Evolutionary conservation across 2,888 invertebrate species (phyloP).

Genomic region (Acleris emargana): DNA sequence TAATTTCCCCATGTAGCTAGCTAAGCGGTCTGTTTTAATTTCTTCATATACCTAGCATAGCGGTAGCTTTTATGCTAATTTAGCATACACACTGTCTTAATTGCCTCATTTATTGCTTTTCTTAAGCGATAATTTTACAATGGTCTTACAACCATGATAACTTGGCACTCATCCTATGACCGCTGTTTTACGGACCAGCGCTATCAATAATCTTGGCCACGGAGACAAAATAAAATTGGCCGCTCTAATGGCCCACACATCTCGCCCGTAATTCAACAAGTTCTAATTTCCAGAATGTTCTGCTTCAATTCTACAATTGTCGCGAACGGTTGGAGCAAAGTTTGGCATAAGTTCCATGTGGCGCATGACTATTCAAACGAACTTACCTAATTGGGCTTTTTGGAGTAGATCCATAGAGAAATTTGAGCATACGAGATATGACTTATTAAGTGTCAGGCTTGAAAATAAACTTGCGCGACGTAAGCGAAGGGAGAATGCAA

Average conservation of each 20-base stretch:
- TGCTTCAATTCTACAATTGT: slow-evolving; percentile 55
- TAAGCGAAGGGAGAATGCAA: slow-evolving; percentile 9
- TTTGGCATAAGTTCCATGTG: slow-evolving; percentile 52
- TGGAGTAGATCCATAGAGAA: slow-evolving; percentile 44
- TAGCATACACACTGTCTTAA: too few relatives aligned
- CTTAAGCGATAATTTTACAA: too few relatives aligned
- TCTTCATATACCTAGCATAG: too few relatives aligned
- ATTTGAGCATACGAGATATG: slow-evolving; percentile 34
- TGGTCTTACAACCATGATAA: too few relatives aligned
- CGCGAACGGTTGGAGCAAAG: slow-evolving; percentile 57
- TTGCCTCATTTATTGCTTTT: too few relatives aligned
- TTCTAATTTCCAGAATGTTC: slow-evolving; percentile 52
- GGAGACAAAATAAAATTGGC: slow-evolving; percentile 29
- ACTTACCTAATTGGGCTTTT: slow-evolving; percentile 54
- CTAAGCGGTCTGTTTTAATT: too few relatives aligned
- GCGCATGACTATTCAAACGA: slow-evolving; percentile 52
- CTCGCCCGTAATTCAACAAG: slow-evolving; percentile 45
- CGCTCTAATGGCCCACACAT: slow-evolving; percentile 38
- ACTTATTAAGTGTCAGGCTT: slow-evolving; percentile 16
- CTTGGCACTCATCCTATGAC: neutral
- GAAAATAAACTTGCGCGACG: slow-evolving; percentile 5
- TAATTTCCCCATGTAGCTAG: too few relatives aligned
- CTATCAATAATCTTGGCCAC: slow-evolving; percentile 9
- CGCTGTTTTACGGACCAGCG: neutral
- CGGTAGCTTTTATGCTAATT: too few relatives aligned